These are phyloP conservation scores for Drosophila pandora DNA, from an alignment of 1,140 invertebrate species.

Conservation along the genomic window DNA sequence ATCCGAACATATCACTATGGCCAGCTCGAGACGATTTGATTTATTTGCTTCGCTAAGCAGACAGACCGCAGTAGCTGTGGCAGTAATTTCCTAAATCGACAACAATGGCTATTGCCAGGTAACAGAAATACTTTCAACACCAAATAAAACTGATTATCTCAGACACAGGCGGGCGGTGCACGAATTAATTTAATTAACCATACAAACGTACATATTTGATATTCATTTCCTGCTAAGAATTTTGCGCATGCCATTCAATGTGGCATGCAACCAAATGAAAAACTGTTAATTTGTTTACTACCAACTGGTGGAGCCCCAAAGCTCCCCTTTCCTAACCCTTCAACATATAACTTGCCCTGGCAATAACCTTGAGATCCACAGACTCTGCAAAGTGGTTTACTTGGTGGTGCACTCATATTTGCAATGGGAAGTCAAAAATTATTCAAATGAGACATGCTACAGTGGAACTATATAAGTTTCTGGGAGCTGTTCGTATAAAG, in stretches of 20 bases:
- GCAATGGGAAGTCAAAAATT: conserved; percentile 6
- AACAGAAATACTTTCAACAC: conserved; percentile 80
- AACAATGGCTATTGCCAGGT: conserved; percentile 44
- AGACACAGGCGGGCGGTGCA: conserved; percentile 37
- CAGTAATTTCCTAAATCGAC: conserved; percentile 74
- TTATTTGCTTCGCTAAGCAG: conserved; percentile 73
- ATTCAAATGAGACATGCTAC: not conserved
- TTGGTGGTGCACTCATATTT: not conserved
- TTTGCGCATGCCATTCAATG: conserved; percentile 47
- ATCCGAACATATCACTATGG: conserved; percentile 72
- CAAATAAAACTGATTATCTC: conserved; percentile 71
- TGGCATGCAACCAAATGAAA: conserved; percentile 49
- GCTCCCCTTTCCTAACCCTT: not conserved
- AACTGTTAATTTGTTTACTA: conserved; percentile 56
- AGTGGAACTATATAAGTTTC: not conserved
- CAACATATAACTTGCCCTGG: conserved; percentile 25
- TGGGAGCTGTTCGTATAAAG: too few species aligned
- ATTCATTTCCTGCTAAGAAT: conserved; percentile 70
- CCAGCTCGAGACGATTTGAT: conserved; percentile 68
- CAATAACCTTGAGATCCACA: conserved; percentile 68
- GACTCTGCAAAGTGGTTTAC: conserved; percentile 3
- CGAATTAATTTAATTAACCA: conserved; percentile 78
- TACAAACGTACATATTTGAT: conserved; percentile 40
- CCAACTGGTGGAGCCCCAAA: not conserved
- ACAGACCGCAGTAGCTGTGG: conserved; percentile 41